A percentile compares a stretch with the other conserved stretches of the same genome.
Conservation (phyloP, 2,888 invertebrate species). For the Chloromyia formosa region DNA sequence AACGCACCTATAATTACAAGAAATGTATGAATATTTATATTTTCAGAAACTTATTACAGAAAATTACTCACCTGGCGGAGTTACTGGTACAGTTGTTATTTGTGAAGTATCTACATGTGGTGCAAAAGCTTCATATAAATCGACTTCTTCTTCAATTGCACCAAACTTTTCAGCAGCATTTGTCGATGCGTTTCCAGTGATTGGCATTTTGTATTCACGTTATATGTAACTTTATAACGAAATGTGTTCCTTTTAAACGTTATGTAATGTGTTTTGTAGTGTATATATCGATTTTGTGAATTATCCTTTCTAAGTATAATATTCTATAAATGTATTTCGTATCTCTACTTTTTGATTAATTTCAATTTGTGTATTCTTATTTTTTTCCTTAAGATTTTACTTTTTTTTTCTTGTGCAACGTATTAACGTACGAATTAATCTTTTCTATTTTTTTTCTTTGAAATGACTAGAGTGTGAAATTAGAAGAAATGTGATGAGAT, state of each 20-base stretch:
- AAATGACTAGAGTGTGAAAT: constrained; percentile 7
- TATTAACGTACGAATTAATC: not conserved
- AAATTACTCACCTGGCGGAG: constrained; percentile 64
- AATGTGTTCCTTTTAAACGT: too few species aligned
- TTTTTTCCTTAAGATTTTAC: too few species aligned
- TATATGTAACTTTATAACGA: not conserved
- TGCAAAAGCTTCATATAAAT: constrained; percentile 81
- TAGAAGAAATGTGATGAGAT: not conserved
- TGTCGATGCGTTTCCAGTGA: constrained; percentile 61
- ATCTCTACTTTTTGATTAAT: too few species aligned
- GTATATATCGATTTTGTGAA: too few species aligned
- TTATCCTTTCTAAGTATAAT: too few species aligned
- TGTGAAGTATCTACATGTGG: constrained; percentile 83
- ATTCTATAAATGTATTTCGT: too few species aligned
- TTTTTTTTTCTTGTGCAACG: not conserved
- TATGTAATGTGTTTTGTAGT: too few species aligned
- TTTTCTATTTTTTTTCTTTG: not conserved
- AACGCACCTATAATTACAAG: too few species aligned
- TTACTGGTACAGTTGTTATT: constrained; percentile 76
- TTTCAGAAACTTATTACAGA: not conserved
- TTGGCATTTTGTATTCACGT: constrained; percentile 59
- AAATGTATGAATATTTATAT: too few species aligned
- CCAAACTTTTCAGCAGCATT: constrained; percentile 76
- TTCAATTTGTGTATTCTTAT: too few species aligned
- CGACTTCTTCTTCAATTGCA: constrained; percentile 78